These are phyloP conservation scores for Eilema depressum DNA, from an alignment of 2,888 invertebrate species.

Conservation along the genomic window DNA sequence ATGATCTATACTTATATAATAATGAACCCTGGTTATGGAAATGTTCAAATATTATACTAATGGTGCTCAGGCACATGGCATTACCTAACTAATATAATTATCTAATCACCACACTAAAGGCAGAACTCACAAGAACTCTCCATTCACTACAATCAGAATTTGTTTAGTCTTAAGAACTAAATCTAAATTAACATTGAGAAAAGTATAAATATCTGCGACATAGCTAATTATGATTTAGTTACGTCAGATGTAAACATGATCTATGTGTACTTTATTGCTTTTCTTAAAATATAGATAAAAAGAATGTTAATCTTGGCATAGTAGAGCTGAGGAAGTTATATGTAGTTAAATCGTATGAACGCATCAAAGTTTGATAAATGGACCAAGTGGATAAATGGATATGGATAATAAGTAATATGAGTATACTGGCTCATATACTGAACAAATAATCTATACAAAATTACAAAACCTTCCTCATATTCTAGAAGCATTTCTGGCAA, in stretches of 20 bases:
- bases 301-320: not conserved
- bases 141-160: conserved; percentile 37
- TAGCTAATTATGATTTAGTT: conserved; percentile 30
- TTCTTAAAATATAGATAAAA: not conserved
- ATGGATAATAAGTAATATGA: not conserved
- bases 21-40: conserved; percentile 49
- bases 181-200: conserved; percentile 42
- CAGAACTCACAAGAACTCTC: conserved; percentile 27
- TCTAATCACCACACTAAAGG: conserved; percentile 33
- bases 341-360: not conserved
- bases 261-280: not conserved
- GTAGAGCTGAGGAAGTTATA: not conserved
- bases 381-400: not conserved
- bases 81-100: conserved; percentile 38
- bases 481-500: not conserved
- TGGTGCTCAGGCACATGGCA: conserved; percentile 58
- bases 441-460: not conserved
- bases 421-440: not conserved
- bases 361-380: not conserved
- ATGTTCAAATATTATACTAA: conserved; percentile 53
- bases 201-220: conserved; percentile 29
- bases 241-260: conserved; percentile 5
- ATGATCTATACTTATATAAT: conserved; percentile 44
- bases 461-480: not conserved
- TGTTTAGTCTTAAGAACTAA: conserved; percentile 37